These are phyloP conservation scores for Trichopoda pennipes DNA, from an alignment of 2,888 invertebrate genomes.

Conservation along the genomic window DNA sequence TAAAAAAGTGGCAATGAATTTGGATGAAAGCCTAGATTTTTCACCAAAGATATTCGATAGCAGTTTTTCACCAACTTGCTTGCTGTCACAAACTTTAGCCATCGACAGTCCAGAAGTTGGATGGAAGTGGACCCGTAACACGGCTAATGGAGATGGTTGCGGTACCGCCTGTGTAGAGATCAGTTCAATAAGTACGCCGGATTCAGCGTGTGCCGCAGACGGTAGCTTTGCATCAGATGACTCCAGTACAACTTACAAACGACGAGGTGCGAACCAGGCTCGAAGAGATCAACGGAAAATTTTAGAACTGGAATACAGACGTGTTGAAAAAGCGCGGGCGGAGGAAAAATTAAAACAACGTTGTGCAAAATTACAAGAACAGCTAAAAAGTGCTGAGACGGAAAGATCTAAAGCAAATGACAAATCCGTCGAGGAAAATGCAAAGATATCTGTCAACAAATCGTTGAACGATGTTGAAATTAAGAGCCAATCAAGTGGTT, in stretches of 20 bases:
- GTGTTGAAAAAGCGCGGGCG: constrained; percentile 73
- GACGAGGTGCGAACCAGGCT: constrained; percentile 65
- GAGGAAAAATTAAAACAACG: constrained; percentile 75
- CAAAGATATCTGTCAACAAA: not conserved
- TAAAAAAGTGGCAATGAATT: constrained; percentile 71
- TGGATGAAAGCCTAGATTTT: constrained; percentile 76
- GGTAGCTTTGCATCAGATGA: constrained; percentile 74
- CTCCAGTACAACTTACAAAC: constrained; percentile 55
- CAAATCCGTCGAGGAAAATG: not conserved
- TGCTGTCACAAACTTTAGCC: constrained; percentile 76
- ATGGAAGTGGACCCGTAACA: constrained; percentile 76
- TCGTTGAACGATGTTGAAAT: constrained; percentile 8
- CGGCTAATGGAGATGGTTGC: not conserved
- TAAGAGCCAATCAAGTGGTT: not conserved
- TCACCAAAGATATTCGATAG: constrained; percentile 73
- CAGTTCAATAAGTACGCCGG: constrained; percentile 60
- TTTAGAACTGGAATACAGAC: constrained; percentile 72
- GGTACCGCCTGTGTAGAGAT: constrained; percentile 32
- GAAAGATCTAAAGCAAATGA: constrained; percentile 33
- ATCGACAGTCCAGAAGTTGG: constrained; percentile 78
- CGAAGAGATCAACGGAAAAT: constrained; percentile 71
- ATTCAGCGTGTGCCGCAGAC: constrained; percentile 70
- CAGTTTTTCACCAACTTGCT: constrained; percentile 74
- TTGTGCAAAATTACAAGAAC: constrained; percentile 74
- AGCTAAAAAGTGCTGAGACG: constrained; percentile 71